Base-by-base conservation (phyloP, 2,113 vertebrate species). In the Condylura cristata region DNA sequence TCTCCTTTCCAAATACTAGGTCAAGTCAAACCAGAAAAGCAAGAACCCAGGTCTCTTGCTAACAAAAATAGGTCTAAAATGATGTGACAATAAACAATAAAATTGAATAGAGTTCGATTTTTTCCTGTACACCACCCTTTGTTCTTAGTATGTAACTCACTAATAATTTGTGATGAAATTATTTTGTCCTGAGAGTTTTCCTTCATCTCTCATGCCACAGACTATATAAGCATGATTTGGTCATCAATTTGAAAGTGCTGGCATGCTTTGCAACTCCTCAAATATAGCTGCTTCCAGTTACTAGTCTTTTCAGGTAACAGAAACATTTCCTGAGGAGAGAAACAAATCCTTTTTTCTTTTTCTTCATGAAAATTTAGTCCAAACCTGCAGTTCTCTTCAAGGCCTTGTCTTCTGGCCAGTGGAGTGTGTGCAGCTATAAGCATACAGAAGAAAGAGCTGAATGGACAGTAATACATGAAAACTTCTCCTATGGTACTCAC, bases 11-110 rank as follows among this genome's bases (percentile, higher is more conserved):
- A 56, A 56, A 56, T 22, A 56, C 53, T 22, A 5, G 5, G 6
- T 56, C 53, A 56, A 56, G 53, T 56, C 53, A 20, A 53, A 53
- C 20, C 20, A 56, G 53, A 56, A 56, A 56, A 56, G 7, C 53
- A 56, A 56, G 7, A 22, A 8, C 20, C 53, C 18, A 56, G 20
- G 20, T 56, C 53, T 7, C 20, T 22, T 56, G 53, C 53, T 56
- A 56, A 92, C 87, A 34, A 80, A 94, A 75, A 80, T 3, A 44
- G 18, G 80, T 56, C 24, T 28, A 87, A 70, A 93, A 58, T 53
- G 44, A 70, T 17, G 46, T 70, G 28, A 81, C 28, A 53, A 61
- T 70, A 61, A 68, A 61, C 11, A 72, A 84, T 41, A 70, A 37
- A 58, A 78, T 20, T 74, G 12, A 86, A 72, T 48, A n/a, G 41